Evolutionary conservation across 2,888 invertebrate genomes (phyloP), one percentile per base, ranked within the genome.

Genomic region (Melinopterus prodromus): DNA sequence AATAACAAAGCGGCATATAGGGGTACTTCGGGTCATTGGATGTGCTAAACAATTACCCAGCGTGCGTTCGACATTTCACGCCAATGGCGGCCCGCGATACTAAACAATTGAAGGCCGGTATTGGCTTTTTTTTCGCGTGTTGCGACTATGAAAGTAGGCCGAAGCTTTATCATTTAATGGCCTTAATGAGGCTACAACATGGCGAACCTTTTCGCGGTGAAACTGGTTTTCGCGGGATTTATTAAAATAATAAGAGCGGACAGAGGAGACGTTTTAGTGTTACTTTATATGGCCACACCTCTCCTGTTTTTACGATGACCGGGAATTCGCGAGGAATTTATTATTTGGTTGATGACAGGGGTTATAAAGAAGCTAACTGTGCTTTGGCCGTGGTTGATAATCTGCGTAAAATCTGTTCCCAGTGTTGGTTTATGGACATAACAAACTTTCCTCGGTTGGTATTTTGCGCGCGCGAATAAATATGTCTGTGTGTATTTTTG

Each of bases 11-110:
- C 53, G 53, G 12, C 53, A 53, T 53, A 53, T 53, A 53, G 53
- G 77, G 77, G 77, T 77, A 53, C 35, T 6, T 53, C 53, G 69
- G 26, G 77, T 77, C 69, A 77, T 77, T 77, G 77, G 77, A 77
- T 69, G 77, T 69, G 15, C 53, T n/a, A 16, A 77, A 77, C 77
- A 77, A 77, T 77, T 77, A 77, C 77, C n/a, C 77, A 36, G 77
- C 77, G 16, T 77, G 77, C 53, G 53, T 53, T 53, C 53, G 53
- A 53, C 5, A 53, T 53, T 53, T 53, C 53, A 53, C 53, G 53
- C 53, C 53, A 53, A 53, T 53, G 53, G 53, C 53, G 53, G 12
- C 7, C 53, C 53, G 53, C 53, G 53, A 53, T 53, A 53, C 53
- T 53, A 53, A 53, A 53, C 53, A 53, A 53, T 53, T 53, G 53